Base-by-base conservation (phyloP, 2,113 vertebrate genomes). In the Apaloderma vittatum region DNA sequence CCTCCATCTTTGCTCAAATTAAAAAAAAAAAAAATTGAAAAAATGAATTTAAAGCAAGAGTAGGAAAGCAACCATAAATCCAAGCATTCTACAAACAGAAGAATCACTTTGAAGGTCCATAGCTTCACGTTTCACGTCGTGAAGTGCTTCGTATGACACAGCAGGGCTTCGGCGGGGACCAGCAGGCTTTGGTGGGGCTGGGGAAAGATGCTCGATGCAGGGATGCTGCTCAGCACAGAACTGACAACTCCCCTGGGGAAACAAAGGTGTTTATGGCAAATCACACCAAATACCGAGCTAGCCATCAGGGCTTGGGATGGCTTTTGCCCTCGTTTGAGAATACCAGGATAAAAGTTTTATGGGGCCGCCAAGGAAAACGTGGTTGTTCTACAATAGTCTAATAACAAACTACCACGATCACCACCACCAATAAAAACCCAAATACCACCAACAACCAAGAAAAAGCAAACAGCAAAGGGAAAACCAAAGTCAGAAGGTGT, bases 101-200 rank as follows among this genome's bases (percentile, higher is more conserved):
- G 61, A 66, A 43, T 12, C 26, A 11, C n/a, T 73, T 40, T 13
- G 4, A 18, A 83, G 34, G 34, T 32, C 15, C 10, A 8, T 0
- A 57, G 68, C 4, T 15, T 30, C 51, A 9, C 3, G 8, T 58
- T 70, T 59, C 4, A 29, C 30, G 77, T 8, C 49, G 34, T 6
- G 12, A 51, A 18, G 34, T 18, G 48, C 6, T 63, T 26, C 23
- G 37, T 3, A 18, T 0, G 6, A 26, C 79, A 3, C 0, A 5
- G 14, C 15, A 45, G 2, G 2, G 6, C 6, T 49, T 12, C 26
- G 20, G 40, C 27, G 57, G 23, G 55, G 17, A 84, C 24, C 21
- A 9, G 23, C 17, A 21, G 6, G n/a, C 15, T 34, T 15, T 3
- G 37, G 49, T 11, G 19, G 14, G 54, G 80, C 54, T 16, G 24